Evolutionary conservation across 2,113 vertebrate genomes (phyloP).

Genomic region (Ceyx margarethae): DNA sequence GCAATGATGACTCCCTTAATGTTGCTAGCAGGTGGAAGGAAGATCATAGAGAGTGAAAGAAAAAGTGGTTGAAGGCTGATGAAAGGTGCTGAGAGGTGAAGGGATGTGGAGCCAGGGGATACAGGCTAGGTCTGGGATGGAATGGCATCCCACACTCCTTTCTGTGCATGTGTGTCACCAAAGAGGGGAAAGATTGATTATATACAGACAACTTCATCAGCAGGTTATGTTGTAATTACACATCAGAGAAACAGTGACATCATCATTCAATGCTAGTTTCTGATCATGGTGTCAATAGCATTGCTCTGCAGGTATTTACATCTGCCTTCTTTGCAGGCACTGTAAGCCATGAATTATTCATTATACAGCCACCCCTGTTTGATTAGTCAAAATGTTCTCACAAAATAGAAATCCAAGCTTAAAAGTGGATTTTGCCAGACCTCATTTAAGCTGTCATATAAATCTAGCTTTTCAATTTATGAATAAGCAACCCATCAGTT

Average conservation of each 20-base stretch:
- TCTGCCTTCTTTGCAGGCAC: neutral
- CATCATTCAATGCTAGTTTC: neutral
- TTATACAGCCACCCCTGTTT: conserved; percentile 16
- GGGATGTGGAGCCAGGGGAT: neutral
- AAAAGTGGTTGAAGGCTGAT: neutral
- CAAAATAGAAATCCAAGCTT: neutral
- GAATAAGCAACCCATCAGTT: conserved; percentile 12
- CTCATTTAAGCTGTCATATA: conserved; percentile 25
- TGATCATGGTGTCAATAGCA: conserved; percentile 21
- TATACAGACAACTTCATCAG: neutral
- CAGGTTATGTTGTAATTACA: neutral
- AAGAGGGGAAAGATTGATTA: neutral
- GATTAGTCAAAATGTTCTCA: conserved; percentile 27
- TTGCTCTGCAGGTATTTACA: conserved; percentile 24
- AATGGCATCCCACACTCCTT: fast-evolving
- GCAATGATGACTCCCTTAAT: too few relatives aligned
- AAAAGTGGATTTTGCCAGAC: conserved; percentile 21
- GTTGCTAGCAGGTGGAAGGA: neutral
- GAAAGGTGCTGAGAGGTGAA: neutral
- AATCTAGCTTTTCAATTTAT: conserved; percentile 30
- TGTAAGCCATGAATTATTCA: conserved; percentile 18
- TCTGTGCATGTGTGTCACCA: fast-evolving
- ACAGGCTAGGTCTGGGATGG: too few relatives aligned
- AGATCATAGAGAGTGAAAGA: neutral
- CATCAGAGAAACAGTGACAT: neutral